Conservation (phyloP, 2,888 invertebrate genomes). For the Alsophila aescularia region DNA sequence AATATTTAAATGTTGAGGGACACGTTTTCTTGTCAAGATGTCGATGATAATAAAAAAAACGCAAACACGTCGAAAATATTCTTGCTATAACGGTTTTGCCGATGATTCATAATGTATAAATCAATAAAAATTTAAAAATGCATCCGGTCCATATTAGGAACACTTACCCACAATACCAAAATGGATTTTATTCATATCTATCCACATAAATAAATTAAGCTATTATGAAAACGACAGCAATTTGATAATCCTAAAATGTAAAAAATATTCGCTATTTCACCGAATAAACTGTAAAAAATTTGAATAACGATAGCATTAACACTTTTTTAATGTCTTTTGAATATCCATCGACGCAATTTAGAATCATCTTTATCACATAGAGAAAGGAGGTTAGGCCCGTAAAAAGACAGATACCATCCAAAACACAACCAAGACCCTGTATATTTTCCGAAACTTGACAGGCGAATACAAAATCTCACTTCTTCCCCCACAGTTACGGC, state of each 20-base stretch:
- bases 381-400: no score
- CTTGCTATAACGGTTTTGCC: conserved; percentile 8
- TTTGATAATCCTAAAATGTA: not conserved
- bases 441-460: no score
- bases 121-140: not conserved
- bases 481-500: no score
- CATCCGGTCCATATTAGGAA: conserved; percentile 4
- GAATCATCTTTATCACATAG: no score
- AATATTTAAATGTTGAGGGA: conserved; percentile 1
- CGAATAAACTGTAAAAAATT: not conserved
- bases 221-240: conserved; percentile 1
- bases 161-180: not conserved
- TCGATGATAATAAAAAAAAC: conserved; percentile 11
- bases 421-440: no score
- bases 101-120: conserved; percentile 4
- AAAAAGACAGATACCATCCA: no score
- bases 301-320: not conserved
- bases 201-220: conserved; percentile 22
- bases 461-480: no score
- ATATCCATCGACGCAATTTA: no score
- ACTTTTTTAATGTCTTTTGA: no score
- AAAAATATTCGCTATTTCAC: not conserved
- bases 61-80: conserved; percentile 3
- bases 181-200: conserved; percentile 8
- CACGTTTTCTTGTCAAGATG: conserved; percentile 11